Percentiles rank a stretch among this genome's conserved stretches.
These are phyloP conservation scores for Geophilus truncorum DNA, from an alignment of 2,888 invertebrate species.

Conservation along the genomic window DNA sequence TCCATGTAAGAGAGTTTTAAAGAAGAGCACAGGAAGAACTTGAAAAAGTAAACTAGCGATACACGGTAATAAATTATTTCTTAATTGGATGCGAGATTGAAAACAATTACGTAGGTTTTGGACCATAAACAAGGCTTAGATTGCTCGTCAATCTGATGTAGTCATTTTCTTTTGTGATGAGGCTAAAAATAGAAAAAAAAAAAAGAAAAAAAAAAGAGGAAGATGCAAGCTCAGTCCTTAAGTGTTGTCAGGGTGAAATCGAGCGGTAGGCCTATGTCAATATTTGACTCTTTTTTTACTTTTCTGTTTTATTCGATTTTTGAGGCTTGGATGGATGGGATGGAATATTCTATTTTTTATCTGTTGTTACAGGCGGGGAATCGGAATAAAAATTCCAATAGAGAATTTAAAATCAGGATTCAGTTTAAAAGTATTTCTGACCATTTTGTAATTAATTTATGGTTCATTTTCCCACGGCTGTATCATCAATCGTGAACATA, in stretches of 20 bases:
- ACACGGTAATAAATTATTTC: too few species aligned
- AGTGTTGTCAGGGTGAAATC: conserved; percentile 10
- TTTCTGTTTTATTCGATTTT: neutral
- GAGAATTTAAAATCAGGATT: too few species aligned
- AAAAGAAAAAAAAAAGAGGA: neutral
- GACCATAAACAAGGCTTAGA: too few species aligned
- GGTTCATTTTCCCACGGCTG: neutral
- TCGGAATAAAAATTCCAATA: too few species aligned
- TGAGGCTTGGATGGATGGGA: neutral
- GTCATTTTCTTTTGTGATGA: neutral
- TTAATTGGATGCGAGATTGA: neutral
- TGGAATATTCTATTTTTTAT: too few species aligned
- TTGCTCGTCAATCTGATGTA: neutral
- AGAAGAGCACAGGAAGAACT: neutral
- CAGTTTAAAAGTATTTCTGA: too few species aligned
- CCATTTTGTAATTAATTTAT: too few species aligned
- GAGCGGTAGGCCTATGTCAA: neutral
- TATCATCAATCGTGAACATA: too few species aligned
- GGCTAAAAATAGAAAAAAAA: neutral
- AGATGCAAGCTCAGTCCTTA: neutral
- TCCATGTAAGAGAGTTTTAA: neutral
- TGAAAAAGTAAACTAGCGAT: too few species aligned
- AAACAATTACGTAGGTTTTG: neutral
- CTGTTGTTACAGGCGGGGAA: too few species aligned
- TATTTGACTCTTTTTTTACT: neutral